Evolutionary conservation across 2,797 vertebrate species (phyloP), one percentile per base, ranked within the genome.

Genomic region (Hipposideros larvatus): DNA sequence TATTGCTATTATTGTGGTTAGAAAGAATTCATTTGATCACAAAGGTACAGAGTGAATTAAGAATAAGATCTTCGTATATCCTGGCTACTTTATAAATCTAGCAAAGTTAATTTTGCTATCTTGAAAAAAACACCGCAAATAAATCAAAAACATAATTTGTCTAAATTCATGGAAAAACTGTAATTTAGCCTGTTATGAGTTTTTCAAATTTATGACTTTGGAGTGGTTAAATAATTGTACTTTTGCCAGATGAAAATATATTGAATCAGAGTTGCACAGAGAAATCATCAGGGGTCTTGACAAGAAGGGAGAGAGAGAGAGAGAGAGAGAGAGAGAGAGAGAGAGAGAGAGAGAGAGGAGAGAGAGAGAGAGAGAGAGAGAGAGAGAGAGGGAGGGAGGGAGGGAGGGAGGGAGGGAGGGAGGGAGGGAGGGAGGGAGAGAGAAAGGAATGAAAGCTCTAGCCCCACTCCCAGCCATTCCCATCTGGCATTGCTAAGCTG

Each of bases 171-270:
- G 11, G 71, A 68, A 94, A 86, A 94, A 51, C 9, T 34, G 5
- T 66, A n/a, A 66, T 61, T 84, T 87, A 65, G 7, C 8, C 21
- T 57, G 1, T 85, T 82, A 19, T 9, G 48, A 51, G 48, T 51
- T 84, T 53, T 93, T 84, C 28, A 87, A 82, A 79, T 66, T 34
- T 19, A 34, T 87, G 7, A 65, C 16, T 94, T 90, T 82, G 55
- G 70, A 97, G 53, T 93, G 7, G 41, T 95, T 91, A 87, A 92
- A 88, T 65, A 73, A 77, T 43, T 91, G 22, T 79, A 37, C n/a
- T 68, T 84, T 43, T 75, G 16, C 74, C 61, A 34, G 79, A 73
- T 41, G 10, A 26, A 84, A 88, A 75, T 48, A 31, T 37, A 48
- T 34, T 88, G 57, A 2, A 24, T 77, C 43, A 19, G 59, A 43